These are phyloP conservation scores for Monomorium pharaonis DNA, from an alignment of 1,140 invertebrate species.

Conservation along the genomic window DNA sequence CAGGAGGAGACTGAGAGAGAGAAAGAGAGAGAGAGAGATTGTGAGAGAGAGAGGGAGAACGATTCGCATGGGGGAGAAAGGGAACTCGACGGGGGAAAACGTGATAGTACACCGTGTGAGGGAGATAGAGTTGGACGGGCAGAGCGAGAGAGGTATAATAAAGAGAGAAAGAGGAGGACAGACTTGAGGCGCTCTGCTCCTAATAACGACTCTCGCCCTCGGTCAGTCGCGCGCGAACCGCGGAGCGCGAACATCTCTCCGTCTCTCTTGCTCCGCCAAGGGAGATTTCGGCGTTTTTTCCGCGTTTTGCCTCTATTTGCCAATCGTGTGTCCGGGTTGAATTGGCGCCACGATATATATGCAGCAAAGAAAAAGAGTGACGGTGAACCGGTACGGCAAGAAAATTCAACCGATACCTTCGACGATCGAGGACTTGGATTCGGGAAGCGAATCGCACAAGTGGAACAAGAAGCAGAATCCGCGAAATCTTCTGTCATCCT, in stretches of 20 bases:
- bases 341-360: conserved; percentile 40
- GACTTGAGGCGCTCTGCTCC: conserved; percentile 70
- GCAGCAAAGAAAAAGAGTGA: conserved; percentile 18
- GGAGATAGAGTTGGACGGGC: background rate
- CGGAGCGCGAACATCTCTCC: conserved; percentile 75
- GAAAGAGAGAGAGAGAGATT: conserved; percentile 11
- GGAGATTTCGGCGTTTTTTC: conserved; percentile 3
- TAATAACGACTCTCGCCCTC: conserved; percentile 76
- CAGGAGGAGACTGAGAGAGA: background rate
- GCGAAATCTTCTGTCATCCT: background rate
- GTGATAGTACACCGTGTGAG: conserved; percentile 21
- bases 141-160: conserved; percentile 20
- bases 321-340: background rate
- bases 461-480: background rate
- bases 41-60: conserved; percentile 10
- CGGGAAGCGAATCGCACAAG: background rate
- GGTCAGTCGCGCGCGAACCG: conserved; percentile 81
- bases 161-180: conserved; percentile 48
- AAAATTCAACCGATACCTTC: background rate
- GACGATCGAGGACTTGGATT: conserved; percentile 1
- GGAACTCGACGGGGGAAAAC: background rate
- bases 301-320: background rate
- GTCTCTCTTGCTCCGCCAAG: conserved; percentile 39
- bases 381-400: conserved; percentile 16
- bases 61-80: conserved; percentile 22